Base-by-base conservation (phyloP, 1,140 invertebrate genomes). In the Leucophenga varia region DNA sequence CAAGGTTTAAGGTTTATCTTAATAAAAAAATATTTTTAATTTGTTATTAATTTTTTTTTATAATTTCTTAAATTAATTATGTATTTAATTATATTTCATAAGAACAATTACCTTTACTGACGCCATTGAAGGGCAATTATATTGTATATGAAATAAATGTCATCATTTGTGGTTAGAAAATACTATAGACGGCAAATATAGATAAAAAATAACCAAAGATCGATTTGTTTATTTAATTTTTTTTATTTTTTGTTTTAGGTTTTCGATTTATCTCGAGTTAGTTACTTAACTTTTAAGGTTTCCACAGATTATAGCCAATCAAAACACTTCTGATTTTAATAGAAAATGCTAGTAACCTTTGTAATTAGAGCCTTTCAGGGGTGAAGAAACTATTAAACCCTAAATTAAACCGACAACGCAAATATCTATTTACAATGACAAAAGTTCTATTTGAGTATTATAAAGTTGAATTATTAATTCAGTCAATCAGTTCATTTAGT, bases 341-440 rank as follows among this genome's bases (percentile, higher is more conserved):
- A n/a, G n/a, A n/a, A 6, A 39, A 30, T 51, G 17, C 40, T 32
- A 22, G 37, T 40, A 31, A 47, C 49, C 49, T 55, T 47, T 52
- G 53, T 47, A 47, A 55, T 25, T 16, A 13, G 53, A 55, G 31
- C 38, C 10, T 14, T 21, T 16, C 14, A 17, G 17, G 22, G 12
- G 20, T 35, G 19, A 7, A 43, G 34, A 46, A 39, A 13, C n/a
- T n/a, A n/a, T n/a, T n/a, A n/a, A n/a, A n/a, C n/a, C n/a, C n/a
- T n/a, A n/a, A n/a, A 13, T 6, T 25, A 25, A 25, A 25, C 19
- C 20, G 43, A 40, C 41, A 43, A 52, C 34, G 49, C 1, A 36
- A 32, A 46, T 54, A 45, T 54, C 36, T 54, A 48, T 37, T 54
- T 50, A 44, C 52, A 51, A 39, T 18, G 22, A 6, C 22, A 25